Evolutionary conservation across 2,888 invertebrate species (phyloP).

Genomic region (Elegia similella): DNA sequence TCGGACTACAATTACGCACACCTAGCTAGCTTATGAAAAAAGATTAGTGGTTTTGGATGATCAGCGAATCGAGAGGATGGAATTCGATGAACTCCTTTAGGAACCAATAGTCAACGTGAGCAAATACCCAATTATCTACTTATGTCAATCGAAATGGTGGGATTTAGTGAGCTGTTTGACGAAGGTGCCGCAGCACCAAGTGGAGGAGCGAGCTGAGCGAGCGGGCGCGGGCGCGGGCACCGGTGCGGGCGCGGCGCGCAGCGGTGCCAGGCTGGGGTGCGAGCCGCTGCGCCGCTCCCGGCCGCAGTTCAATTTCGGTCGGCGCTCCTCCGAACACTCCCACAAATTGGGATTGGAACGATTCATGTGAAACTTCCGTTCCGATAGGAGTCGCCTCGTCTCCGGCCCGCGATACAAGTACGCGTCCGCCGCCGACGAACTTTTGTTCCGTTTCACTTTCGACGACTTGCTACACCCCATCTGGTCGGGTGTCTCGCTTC

Average conservation of each 20-base stretch:
- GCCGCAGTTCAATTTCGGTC: conserved; percentile 42
- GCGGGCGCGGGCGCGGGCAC: conserved; percentile 34
- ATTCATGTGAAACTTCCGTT: conserved; percentile 68
- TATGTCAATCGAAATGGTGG: conserved; percentile 85
- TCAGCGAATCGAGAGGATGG: conserved; percentile 29
- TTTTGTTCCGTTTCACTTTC: conserved; percentile 76
- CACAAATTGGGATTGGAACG: conserved; percentile 75
- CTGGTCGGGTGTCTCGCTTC: conserved; percentile 63
- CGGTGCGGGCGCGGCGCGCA: conserved; percentile 38
- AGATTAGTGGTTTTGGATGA: conserved; percentile 32
- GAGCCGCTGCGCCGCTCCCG: conserved; percentile 66
- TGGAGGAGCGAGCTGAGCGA: conserved; percentile 83
- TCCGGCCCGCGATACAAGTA: conserved; percentile 61
- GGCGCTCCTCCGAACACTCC: conserved; percentile 60
- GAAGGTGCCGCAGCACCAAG: conserved; percentile 91
- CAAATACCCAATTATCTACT: conserved; percentile 39
- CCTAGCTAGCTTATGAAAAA: conserved; percentile 31
- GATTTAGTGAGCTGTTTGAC: conserved; percentile 89
- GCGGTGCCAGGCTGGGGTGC: conserved; percentile 58
- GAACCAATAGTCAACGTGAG: conserved; percentile 22
- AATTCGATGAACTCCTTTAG: conserved; percentile 23
- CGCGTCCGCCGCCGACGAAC: conserved; percentile 73
- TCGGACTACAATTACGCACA: conserved; percentile 43
- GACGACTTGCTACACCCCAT: conserved; percentile 52
- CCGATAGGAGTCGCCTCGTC: conserved; percentile 60